These are phyloP conservation scores for Agrochola lota DNA, from an alignment of 2,888 invertebrate species.

Conservation along the genomic window DNA sequence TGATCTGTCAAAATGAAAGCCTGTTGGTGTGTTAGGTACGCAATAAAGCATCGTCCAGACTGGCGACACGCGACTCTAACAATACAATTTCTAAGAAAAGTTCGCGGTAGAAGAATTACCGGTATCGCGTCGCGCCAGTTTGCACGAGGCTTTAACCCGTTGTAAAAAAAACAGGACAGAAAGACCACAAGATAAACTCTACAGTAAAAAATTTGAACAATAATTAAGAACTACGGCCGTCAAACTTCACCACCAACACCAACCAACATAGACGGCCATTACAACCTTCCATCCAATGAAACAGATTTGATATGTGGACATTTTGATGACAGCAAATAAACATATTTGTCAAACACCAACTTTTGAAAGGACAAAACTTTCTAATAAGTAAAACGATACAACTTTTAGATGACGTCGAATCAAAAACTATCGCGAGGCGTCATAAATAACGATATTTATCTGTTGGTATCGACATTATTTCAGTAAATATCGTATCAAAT, in stretches of 20 bases:
- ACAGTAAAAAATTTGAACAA: neutral
- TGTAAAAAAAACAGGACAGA: neutral
- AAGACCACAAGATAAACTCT: too few relatives aligned
- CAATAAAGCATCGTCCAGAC: too few relatives aligned
- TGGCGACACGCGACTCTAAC: too few relatives aligned
- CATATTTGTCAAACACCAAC: conserved; percentile 30
- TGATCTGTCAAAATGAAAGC: too few relatives aligned
- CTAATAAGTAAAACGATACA: conserved; percentile 34
- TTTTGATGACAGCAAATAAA: conserved; percentile 52
- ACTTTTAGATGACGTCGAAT: conserved; percentile 34
- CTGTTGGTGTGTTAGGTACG: too few relatives aligned
- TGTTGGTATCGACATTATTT: conserved; percentile 46
- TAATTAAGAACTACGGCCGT: neutral
- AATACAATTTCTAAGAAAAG: too few relatives aligned
- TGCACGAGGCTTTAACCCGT: too few relatives aligned
- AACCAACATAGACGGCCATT: neutral
- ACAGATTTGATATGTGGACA: conserved; percentile 18
- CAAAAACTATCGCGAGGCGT: conserved; percentile 49
- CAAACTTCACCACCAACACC: neutral
- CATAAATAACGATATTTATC: conserved; percentile 60
- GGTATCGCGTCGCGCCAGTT: too few relatives aligned
- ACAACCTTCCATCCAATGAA: conserved; percentile 4
- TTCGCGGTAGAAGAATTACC: too few relatives aligned
- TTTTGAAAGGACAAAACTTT: conserved; percentile 40
- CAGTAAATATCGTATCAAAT: conserved; percentile 55